Conservation (phyloP, 2,888 invertebrate species). For the Lapara coniferarum region DNA sequence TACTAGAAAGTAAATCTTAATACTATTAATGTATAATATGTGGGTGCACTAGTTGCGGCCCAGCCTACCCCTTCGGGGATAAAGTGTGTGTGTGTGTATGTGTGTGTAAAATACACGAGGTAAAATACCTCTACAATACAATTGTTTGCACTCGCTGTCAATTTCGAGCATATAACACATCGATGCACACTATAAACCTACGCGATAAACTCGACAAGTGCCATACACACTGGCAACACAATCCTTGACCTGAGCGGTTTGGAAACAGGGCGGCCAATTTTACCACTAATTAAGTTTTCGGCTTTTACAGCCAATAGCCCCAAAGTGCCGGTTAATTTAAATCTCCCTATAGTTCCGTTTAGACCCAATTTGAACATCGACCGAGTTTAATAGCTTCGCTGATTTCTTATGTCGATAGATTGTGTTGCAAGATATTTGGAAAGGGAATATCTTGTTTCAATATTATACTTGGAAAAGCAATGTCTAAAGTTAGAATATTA, state of each 20-base stretch:
- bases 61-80: too few species aligned
- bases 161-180: background rate
- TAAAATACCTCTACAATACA: too few species aligned
- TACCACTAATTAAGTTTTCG: constrained; percentile 56
- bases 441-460: background rate
- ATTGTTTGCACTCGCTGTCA: too few species aligned
- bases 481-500: background rate
- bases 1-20: too few species aligned
- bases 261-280: constrained; percentile 43
- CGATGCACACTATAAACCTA: background rate
- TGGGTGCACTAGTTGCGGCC: too few species aligned
- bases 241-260: constrained; percentile 45
- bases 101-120: too few species aligned
- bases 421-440: background rate
- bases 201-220: background rate
- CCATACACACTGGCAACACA: constrained; percentile 29
- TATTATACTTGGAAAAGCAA: background rate
- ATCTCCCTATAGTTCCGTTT: constrained; percentile 36
- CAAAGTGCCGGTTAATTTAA: constrained; percentile 40
- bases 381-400: constrained; percentile 28
- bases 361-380: constrained; percentile 37
- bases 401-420: background rate
- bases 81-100: too few species aligned
- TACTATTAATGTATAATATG: too few species aligned
- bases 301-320: constrained; percentile 47